Evolutionary conservation across 2,113 vertebrate species (phyloP), one percentile per base, ranked within the genome.

Genomic region (Ancistrus triradiatus): DNA sequence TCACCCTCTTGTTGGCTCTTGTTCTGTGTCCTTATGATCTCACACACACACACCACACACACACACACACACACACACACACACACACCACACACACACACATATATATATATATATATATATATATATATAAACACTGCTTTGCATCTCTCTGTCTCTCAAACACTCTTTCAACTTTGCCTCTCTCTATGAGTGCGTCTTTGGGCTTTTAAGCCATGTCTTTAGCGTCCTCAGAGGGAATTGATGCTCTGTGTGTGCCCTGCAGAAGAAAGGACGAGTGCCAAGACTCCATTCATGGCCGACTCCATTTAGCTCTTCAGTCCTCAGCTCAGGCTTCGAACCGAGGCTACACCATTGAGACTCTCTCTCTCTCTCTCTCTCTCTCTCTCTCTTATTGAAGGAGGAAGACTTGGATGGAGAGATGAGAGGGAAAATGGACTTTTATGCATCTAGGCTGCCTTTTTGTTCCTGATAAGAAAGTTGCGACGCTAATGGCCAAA

Each of bases 361-460:
- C 46, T n/a, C 40, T 67, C 55, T 48, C 4, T 33, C 27, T 46
- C 13, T 53, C 3, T 31, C 3, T 31, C 3, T 31, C 3, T 31
- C 3, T 31, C 3, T 31, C 3, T 31, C 3, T 31, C 3, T 31
- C 38, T 65, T 37, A 68, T 68, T 73, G 48, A 68, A 63, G 65
- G 64, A 73, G 65, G 52, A 62, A 47, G 53, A 63, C 25, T 38
- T 14, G 47, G 65, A 68, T 38, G 47, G 59, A 31, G 62, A 77
- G 73, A 80, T 84, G 83, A 78, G 81, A 79, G 84, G n/a, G 85
- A 88, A 87, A 92, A 92, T 85, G 88, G 79, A 76, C 86, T 90
- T 31, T 31, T 82, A 91, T 89, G 81, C 88, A 35, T 60, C 28
- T 81, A 46, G 55, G 84, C 75, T 76, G 65, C 38, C 73, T 70